phyloP scores from a whole-genome alignment of 2,113 vertebrate genomes.

The Platycercus adscitus region DNA sequence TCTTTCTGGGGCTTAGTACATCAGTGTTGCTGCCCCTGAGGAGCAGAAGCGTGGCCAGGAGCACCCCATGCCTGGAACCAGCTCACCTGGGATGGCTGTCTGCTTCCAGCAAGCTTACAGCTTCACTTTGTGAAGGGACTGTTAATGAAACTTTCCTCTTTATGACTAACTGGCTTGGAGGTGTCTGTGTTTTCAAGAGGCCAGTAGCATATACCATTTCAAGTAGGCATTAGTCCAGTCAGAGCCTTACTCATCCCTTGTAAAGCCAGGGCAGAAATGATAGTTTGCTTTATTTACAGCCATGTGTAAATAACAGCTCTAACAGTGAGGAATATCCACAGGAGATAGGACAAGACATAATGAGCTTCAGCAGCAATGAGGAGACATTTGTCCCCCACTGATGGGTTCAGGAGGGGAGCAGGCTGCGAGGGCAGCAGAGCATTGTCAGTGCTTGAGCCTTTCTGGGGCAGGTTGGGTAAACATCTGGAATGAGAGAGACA shows the following conservation, averaged over 20 bases:
- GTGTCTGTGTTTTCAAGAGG: not conserved
- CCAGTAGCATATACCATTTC: not conserved
- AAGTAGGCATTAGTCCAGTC: not conserved
- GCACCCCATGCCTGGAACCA: fast-evolving
- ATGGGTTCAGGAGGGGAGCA: not conserved
- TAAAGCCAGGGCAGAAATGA: not conserved
- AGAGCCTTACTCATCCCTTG: not conserved
- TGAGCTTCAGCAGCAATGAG: not conserved
- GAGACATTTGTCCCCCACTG: not conserved
- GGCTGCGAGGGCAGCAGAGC: not conserved
- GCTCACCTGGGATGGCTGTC: not conserved
- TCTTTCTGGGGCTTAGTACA: not conserved
- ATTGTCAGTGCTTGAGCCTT: not conserved
- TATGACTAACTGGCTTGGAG: not conserved
- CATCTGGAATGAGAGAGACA: not conserved
- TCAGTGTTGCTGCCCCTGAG: not conserved
- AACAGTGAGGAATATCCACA: not conserved
- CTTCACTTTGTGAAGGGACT: not conserved
- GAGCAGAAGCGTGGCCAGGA: not conserved
- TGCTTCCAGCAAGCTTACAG: not conserved
- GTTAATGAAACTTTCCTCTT: not conserved
- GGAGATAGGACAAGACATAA: not conserved
- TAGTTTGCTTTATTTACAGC: not conserved
- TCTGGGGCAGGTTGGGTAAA: not conserved
- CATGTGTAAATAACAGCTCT: not conserved